Evolutionary conservation across 2,113 vertebrate genomes (phyloP), one percentile per base, ranked within the genome.

Genomic region (Lepus americanus): DNA sequence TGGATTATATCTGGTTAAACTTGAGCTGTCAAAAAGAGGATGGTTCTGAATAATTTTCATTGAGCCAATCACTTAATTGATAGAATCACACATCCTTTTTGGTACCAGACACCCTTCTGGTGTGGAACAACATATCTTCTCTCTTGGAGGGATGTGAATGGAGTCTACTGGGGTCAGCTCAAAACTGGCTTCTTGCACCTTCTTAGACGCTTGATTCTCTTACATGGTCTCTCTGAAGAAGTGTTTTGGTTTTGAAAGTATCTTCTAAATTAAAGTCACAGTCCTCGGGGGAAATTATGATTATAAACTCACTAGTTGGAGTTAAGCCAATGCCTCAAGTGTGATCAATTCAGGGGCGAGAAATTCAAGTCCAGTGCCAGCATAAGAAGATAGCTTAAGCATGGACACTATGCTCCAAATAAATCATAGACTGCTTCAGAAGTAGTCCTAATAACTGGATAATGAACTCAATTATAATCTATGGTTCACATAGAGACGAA

Each of bases 181-280:
- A 78, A 51, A 90, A 88, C 19, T 10, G 14, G 53, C 31, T 64
- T 55, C 51, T 44, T 39, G 31, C 6, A 44, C 69, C 36, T 51
- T 94, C 55, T 92, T 44, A 80, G 69, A 82, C 9, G 66, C 61
- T 39, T 61, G 25, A 19, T 70, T 94, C 36, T 53, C 59, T 66
- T 55, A 53, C 7, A 59, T 17, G 44, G 22, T 89, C 19, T 79
- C 22, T 86, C 16, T 14, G 53, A 77, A 70, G 67, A 92, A 80
- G 53, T 12, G 44, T 63, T 73, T 23, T 1, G 20, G 39, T 80
- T 87, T 93, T 87, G 13, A 90, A 86, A 94, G 17, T 49, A 4
- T 72, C 95, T 96, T 89, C 51, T 79, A 89, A 82, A 79, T 93
- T 49, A 93, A 92, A 94, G 81, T 44, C 20, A 55, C 9, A 72